phyloP scores from a whole-genome alignment of 2,113 vertebrate species.

The Macquaria ambigua region DNA sequence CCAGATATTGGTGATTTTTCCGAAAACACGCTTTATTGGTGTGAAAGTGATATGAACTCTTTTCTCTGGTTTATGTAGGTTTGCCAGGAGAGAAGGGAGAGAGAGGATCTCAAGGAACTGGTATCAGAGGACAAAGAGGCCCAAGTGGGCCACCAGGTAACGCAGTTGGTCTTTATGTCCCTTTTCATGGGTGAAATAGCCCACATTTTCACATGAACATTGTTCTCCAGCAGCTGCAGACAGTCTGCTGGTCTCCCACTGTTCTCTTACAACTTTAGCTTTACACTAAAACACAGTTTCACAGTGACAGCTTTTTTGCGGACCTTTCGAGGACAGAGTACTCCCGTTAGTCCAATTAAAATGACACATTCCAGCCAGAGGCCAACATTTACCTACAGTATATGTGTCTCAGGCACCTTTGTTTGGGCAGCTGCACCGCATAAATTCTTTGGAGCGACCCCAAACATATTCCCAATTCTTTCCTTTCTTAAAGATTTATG shows the following conservation, averaged over 20 bases:
- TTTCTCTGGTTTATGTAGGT: slow-evolving; percentile 80
- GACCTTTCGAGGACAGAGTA: slow-evolving; percentile 23
- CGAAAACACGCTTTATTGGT: background rate
- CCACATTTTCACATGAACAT: background rate
- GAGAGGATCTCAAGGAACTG: slow-evolving; percentile 87
- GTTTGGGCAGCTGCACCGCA: slow-evolving; percentile 60
- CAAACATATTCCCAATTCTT: slow-evolving; percentile 55
- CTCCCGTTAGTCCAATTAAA: slow-evolving; percentile 47
- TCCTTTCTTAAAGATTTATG: slow-evolving; percentile 59
- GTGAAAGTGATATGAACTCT: background rate
- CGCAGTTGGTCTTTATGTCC: background rate
- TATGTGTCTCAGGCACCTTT: slow-evolving; percentile 29
- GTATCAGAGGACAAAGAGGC: slow-evolving; percentile 92
- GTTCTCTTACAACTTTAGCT: slow-evolving; percentile 13
- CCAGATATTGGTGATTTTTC: background rate
- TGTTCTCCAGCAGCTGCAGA: slow-evolving; percentile 37
- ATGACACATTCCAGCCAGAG: slow-evolving; percentile 34
- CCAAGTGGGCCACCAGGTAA: slow-evolving; percentile 91
- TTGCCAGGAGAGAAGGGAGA: slow-evolving; percentile 96
- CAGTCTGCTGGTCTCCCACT: slow-evolving; percentile 19
- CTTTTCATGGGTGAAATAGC: background rate
- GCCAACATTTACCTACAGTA: slow-evolving; percentile 42
- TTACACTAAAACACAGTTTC: background rate
- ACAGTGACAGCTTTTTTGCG: slow-evolving; percentile 4
- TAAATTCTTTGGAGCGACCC: slow-evolving; percentile 48